Evolutionary conservation across 2,113 vertebrate species (phyloP), one percentile per base, ranked within the genome.

Genomic region (Perca flavescens): DNA sequence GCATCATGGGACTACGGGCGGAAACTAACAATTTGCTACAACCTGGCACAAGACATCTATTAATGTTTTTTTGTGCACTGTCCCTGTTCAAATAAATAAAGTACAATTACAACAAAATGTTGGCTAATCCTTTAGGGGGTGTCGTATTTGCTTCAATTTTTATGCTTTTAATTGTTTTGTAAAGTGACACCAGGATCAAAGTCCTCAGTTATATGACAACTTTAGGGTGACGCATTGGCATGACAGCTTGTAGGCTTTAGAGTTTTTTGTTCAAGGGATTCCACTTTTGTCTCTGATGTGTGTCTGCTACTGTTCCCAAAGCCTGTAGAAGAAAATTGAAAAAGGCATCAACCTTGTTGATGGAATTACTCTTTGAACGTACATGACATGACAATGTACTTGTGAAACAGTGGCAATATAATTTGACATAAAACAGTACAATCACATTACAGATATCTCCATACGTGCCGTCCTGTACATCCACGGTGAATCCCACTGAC

Each of bases 281-380:
- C 17, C 28, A 75, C 40, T 63, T 43, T 57, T 31, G 25, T 65
- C 58, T 75, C 8, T 47, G 40, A 73, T 66, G 34, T 22, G 31
- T 47, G 8, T 31, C 50, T 57, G 56, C 19, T 62, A 7, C 49
- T 5, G 46, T 62, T 56, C 57, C 36, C 17, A 28, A 75, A 56
- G 15, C 36, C 49, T 36, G 16, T 15, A 22, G 13, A 21, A 60
- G 3, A 43, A 49, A 25, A n/a, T 0, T 15, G 10, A 36, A 69
- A 74, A 62, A 54, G 16, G 34, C 31, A 53, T 72, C 36, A 53
- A 46, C 5, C 5, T 34, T 49, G n/a, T 14, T 43, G 9, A 40
- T 40, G 40, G 9, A 40, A 28, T 46, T 72, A 7, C 12, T 65
- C 36, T 65, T 46, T 80, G 28, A 68, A 66, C 40, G 13, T 40